Evolutionary conservation across 2,888 invertebrate species (phyloP).

Genomic region (Xylota sylvarum): DNA sequence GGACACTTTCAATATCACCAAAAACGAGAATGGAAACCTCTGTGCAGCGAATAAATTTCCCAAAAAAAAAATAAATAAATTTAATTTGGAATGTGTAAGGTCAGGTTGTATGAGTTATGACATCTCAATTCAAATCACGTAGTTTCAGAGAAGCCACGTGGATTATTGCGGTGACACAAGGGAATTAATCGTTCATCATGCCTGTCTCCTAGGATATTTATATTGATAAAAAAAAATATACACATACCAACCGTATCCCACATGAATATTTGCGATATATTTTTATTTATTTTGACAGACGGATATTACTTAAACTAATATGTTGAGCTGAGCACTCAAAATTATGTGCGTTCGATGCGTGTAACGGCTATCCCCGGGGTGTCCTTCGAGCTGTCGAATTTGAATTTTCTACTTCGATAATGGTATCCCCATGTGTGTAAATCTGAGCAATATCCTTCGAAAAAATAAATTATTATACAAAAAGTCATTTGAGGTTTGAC

Average conservation of each 20-base stretch:
- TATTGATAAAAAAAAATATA: neutral
- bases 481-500: no score
- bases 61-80: constrained; percentile 14
- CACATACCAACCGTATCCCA: neutral
- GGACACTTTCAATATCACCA: constrained; percentile 46
- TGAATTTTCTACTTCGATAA: no score
- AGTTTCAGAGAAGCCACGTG: constrained; percentile 39
- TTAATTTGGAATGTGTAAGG: constrained; percentile 40
- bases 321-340: neutral
- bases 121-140: constrained; percentile 52
- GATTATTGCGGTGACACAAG: constrained; percentile 44
- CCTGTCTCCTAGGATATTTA: constrained; percentile 9
- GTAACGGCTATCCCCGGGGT: neutral
- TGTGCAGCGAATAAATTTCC: constrained; percentile 12
- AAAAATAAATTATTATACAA: no score
- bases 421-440: no score
- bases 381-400: neutral
- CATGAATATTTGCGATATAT: neutral
- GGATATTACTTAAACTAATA: constrained; percentile 15
- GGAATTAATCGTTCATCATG: constrained; percentile 51
- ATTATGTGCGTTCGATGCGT: neutral
- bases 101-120: constrained; percentile 31
- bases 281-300: constrained; percentile 28
- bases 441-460: no score
- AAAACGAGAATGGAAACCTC: constrained; percentile 5